phyloP scores from a whole-genome alignment of 1,140 invertebrate species.

The Drosophila quadrilineata region DNA sequence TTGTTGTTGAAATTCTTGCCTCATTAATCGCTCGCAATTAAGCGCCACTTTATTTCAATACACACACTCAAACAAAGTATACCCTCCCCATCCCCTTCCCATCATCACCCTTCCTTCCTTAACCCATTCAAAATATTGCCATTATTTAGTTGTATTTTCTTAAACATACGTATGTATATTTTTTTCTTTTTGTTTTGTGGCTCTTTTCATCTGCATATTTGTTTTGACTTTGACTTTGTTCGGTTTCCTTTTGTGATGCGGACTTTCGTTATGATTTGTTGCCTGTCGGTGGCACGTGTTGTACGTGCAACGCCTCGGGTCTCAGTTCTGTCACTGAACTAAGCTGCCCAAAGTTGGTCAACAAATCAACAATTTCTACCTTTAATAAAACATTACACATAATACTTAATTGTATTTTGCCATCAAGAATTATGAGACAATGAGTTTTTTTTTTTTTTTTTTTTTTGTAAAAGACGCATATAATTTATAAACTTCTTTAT shows the following conservation, averaged over 20 bases:
- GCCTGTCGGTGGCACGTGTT: constrained; percentile 38
- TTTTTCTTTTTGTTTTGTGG: constrained; percentile 20
- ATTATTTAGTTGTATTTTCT: constrained; percentile 3
- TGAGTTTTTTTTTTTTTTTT: no score
- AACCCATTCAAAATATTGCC: constrained; percentile 4
- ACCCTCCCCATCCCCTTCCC: no score
- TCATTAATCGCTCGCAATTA: constrained; percentile 76
- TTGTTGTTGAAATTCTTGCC: constrained; percentile 57
- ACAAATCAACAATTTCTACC: no score
- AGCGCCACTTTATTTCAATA: constrained; percentile 69
- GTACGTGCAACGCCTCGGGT: background rate
- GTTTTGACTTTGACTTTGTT: constrained; percentile 18
- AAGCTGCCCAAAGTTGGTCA: constrained; percentile 29
- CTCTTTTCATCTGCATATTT: constrained; percentile 2
- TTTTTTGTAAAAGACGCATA: no score
- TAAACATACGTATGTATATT: no score
- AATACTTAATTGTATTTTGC: no score
- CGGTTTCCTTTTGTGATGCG: constrained; percentile 11
- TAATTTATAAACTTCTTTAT: no score
- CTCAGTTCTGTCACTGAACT: background rate
- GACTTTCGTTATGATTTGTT: constrained; percentile 28
- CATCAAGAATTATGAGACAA: no score
- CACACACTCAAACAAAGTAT: no score
- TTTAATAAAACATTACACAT: no score
- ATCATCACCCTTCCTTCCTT: no score